Conservation (phyloP, 1,140 invertebrate species). For the Drosophila repletoides region DNA sequence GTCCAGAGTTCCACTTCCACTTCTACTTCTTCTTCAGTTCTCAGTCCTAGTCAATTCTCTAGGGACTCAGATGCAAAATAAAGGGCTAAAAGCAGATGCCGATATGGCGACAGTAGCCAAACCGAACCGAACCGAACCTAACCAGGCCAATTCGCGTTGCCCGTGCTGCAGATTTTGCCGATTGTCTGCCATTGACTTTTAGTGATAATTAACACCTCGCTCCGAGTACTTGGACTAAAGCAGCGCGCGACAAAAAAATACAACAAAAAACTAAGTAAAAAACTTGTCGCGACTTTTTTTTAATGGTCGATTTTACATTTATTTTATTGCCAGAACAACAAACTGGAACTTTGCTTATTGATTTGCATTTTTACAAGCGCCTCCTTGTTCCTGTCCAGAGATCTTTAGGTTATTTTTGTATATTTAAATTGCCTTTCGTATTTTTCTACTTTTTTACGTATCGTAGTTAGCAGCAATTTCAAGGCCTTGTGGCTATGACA, state of each 20-base stretch:
- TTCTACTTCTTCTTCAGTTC: conserved; percentile 16
- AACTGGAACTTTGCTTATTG: conserved; percentile 70
- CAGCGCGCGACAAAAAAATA: conserved; percentile 56
- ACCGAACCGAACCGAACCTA: too few species aligned
- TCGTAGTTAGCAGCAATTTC: conserved; percentile 13
- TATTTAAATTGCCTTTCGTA: conserved; percentile 70
- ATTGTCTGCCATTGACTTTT: conserved; percentile 77
- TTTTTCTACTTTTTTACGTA: not conserved
- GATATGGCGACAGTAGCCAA: conserved; percentile 35
- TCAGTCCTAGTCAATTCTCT: conserved; percentile 39
- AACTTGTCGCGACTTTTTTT: conserved; percentile 44
- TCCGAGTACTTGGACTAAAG: conserved; percentile 45
- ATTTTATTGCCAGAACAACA: conserved; percentile 66
- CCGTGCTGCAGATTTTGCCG: conserved; percentile 68
- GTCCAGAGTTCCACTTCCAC: conserved; percentile 27
- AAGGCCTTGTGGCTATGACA: conserved; percentile 24
- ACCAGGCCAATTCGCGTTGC: conserved; percentile 49
- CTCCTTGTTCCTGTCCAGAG: conserved; percentile 58
- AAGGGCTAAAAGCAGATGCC: conserved; percentile 3
- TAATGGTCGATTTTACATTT: conserved; percentile 62
- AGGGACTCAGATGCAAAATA: conserved; percentile 61
- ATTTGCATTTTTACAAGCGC: conserved; percentile 77
- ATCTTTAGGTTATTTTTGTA: conserved; percentile 74
- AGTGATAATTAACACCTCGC: conserved; percentile 80
- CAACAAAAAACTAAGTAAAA: conserved; percentile 11